These are phyloP conservation scores for Triops cancriformis DNA, from an alignment of 1,140 invertebrate genomes.

Conservation along the genomic window DNA sequence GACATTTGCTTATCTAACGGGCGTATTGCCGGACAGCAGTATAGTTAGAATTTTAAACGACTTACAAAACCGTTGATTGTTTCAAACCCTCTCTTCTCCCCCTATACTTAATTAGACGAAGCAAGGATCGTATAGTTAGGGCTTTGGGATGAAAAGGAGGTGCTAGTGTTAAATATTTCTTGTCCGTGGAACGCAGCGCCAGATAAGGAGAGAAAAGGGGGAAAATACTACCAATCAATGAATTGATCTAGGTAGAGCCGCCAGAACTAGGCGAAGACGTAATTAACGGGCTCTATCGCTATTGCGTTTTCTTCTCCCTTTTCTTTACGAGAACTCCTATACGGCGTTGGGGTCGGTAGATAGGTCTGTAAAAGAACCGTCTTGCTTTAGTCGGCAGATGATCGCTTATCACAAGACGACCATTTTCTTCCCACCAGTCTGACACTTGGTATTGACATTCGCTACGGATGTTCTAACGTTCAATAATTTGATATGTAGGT, in stretches of 20 bases:
- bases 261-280: background rate
- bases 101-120: background rate
- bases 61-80: no score
- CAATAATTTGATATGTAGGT: background rate
- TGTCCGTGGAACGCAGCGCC: no score
- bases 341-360: background rate
- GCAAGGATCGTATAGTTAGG: background rate
- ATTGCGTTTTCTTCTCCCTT: background rate
- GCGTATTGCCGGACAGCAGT: no score
- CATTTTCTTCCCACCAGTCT: background rate
- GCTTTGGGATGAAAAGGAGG: background rate
- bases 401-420: background rate
- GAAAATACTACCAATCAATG: background rate
- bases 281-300: background rate
- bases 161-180: background rate
- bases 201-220: background rate
- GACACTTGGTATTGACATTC: constrained; percentile 6
- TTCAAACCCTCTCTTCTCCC: no score
- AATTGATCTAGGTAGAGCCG: background rate
- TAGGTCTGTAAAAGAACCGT: background rate
- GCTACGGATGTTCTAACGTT: background rate
- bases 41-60: no score
- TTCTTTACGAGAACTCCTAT: background rate
- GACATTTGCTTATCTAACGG: no score
- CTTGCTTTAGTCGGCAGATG: background rate